phyloP scores from a whole-genome alignment of 2,888 invertebrate genomes.

The Stenodera caucasica region DNA sequence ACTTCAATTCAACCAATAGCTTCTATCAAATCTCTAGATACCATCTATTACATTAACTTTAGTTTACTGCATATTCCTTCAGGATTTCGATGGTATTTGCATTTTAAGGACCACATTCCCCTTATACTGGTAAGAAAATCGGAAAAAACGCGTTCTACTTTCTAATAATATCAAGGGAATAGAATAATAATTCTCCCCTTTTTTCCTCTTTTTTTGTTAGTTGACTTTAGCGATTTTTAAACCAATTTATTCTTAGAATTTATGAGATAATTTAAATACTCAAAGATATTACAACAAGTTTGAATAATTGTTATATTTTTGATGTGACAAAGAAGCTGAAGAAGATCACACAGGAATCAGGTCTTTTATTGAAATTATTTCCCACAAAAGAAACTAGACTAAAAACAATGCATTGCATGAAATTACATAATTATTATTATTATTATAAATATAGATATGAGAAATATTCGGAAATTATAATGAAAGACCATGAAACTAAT shows the following conservation, averaged over 20 bases:
- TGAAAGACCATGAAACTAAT: neutral
- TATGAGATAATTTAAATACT: neutral
- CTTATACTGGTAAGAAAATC: slow-evolving; percentile 22
- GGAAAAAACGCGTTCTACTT: neutral
- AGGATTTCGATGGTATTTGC: slow-evolving; percentile 43
- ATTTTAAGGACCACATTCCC: slow-evolving; percentile 39
- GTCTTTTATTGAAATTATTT: neutral
- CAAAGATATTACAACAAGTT: too few species aligned
- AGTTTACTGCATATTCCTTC: slow-evolving; percentile 47
- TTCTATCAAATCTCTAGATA: slow-evolving; percentile 36
- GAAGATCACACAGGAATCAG: neutral
- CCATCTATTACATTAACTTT: slow-evolving; percentile 48
- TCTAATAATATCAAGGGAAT: slow-evolving; percentile 9
- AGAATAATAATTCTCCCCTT: neutral
- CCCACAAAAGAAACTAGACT: neutral
- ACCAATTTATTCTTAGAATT: neutral
- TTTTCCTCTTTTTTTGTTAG: neutral
- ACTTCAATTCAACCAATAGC: slow-evolving; percentile 44
- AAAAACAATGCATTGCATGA: neutral
- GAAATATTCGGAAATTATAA: neutral
- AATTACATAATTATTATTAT: neutral
- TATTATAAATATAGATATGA: slow-evolving; percentile 1
- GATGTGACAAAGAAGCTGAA: neutral
- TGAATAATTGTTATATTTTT: too few species aligned
- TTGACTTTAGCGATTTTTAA: slow-evolving; percentile 1